Evolutionary conservation across 2,888 invertebrate species (phyloP), one percentile per base, ranked within the genome.

Genomic region (Mesochorus sp.): DNA sequence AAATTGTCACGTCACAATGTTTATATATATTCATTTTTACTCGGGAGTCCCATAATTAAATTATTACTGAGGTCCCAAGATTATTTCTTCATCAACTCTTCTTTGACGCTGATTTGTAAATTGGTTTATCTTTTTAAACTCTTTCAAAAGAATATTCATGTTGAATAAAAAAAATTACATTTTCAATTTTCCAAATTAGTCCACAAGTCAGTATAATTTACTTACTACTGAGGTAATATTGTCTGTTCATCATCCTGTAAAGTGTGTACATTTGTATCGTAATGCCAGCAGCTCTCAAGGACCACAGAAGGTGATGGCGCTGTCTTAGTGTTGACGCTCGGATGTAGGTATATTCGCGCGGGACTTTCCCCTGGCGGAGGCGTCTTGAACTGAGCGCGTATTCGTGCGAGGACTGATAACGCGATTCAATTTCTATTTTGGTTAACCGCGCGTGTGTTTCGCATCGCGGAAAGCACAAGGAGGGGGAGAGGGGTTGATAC

Each of bases 351-450:
- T n/a, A n/a, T n/a, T n/a, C 12, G 17, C 19, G 39, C 61, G 51
- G 19, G 39, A 37, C 44, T 51, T 68, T 28, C 53, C 24, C 55
- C 37, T 59, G 31, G 66, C 26, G 71, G 21, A 21, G 42, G 44
- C 51, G 70, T 66, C 71, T 59, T 39, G 42, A 51, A 76, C 73
- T 62, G 67, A 67, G 39, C 49, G 70, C 51, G 74, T 59, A 71
- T 61, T 76, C 81, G 82, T 81, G 81, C 78, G 49, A 68, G 70
- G 75, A 81, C 81, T 83, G 83, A 84, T 84, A 83, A 84, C 82
- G 80, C 81, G 79, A 85, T 85, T 83, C 81, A 84, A 85, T 82
- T 84, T 82, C 80, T 75, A 73, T 76, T 67, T 37, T 59, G 59
- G 57, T 57, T 68, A 57, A 64, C 51, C 62, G 57, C 72, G 47